These are phyloP conservation scores for Callyntrura sp. DNA, from an alignment of 2,888 invertebrate species.

Conservation along the genomic window DNA sequence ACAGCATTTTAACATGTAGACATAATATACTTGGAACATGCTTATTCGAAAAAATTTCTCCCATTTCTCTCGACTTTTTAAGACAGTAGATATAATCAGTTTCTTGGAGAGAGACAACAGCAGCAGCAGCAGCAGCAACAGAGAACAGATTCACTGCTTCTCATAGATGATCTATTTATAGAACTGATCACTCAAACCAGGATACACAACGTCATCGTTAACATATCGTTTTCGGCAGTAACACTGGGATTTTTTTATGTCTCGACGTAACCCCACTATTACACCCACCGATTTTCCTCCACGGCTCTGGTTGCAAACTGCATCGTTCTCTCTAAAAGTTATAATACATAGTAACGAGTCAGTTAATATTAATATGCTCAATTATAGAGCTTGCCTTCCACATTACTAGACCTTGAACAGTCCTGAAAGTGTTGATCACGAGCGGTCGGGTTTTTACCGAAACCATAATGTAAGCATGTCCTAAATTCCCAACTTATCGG, in stretches of 20 bases:
- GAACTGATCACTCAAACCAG: slow-evolving; percentile 58
- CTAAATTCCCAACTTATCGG: slow-evolving; percentile 16
- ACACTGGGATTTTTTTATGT: too few relatives aligned
- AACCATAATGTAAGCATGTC: slow-evolving; percentile 31
- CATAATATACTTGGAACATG: too few relatives aligned
- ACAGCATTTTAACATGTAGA: too few relatives aligned
- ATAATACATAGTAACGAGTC: neutral
- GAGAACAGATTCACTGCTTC: neutral
- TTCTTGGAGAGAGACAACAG: neutral
- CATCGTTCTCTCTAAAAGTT: slow-evolving; percentile 7
- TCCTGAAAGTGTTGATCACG: neutral
- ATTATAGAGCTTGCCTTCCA: too few relatives aligned
- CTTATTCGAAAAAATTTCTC: slow-evolving; percentile 33
- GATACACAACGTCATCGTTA: neutral
- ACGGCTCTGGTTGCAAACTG: neutral
- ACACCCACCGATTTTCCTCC: slow-evolving; percentile 48
- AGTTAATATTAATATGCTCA: neutral
- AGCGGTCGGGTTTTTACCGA: slow-evolving; percentile 23
- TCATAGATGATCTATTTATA: slow-evolving; percentile 64
- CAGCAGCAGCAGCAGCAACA: too few relatives aligned
- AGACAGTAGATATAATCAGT: neutral
- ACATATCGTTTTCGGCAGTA: neutral
- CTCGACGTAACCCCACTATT: slow-evolving; percentile 11
- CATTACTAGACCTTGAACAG: slow-evolving; percentile 47
- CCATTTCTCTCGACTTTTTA: slow-evolving; percentile 30